phyloP scores from a whole-genome alignment of 37 sponge, comb jelly and placozoan species.

The Theonella swinhoei region DNA sequence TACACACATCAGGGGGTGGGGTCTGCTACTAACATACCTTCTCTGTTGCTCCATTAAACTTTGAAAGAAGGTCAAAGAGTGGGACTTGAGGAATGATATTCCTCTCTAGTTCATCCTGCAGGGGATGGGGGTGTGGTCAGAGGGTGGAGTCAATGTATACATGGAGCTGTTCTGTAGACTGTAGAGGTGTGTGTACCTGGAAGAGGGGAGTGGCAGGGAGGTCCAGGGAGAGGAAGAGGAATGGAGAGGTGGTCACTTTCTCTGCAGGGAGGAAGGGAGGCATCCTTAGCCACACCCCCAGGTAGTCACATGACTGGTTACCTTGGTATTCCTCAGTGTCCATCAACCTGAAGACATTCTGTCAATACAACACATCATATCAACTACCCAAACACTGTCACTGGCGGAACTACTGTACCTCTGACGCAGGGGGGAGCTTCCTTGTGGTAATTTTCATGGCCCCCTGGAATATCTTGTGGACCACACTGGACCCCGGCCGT shows the following conservation, averaged over 20 bases:
- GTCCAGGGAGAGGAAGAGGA: conserved; percentile 93
- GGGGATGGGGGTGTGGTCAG: not conserved
- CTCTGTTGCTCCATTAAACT: conserved; percentile 84
- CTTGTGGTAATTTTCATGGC: conserved; percentile 75
- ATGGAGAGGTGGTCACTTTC: conserved; percentile 62
- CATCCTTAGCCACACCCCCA: not conserved
- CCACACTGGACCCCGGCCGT: conserved; percentile 20
- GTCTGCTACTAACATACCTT: conserved; percentile 42
- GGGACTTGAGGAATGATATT: conserved; percentile 98
- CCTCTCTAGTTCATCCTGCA: conserved; percentile 91
- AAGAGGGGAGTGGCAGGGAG: conserved; percentile 95
- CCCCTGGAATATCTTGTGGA: conserved; percentile 75
- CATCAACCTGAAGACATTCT: conserved; percentile 39
- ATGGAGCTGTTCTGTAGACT: not conserved
- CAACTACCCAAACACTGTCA: not conserved
- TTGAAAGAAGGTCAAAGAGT: conserved; percentile 84
- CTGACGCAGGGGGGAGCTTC: conserved; percentile 72
- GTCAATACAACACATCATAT: conserved; percentile 6
- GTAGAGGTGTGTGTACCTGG: conserved; percentile 41
- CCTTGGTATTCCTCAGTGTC: conserved; percentile 80
- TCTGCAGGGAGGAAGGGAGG: conserved; percentile 28
- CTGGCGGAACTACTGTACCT: conserved; percentile 31
- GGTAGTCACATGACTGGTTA: not conserved
- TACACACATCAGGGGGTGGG: not conserved
- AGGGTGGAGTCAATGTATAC: not conserved